A percentile compares a stretch with the other conserved stretches of the same genome.
Evolutionary conservation across 2,888 invertebrate genomes (phyloP).

Genomic region (Anorthoa munda): DNA sequence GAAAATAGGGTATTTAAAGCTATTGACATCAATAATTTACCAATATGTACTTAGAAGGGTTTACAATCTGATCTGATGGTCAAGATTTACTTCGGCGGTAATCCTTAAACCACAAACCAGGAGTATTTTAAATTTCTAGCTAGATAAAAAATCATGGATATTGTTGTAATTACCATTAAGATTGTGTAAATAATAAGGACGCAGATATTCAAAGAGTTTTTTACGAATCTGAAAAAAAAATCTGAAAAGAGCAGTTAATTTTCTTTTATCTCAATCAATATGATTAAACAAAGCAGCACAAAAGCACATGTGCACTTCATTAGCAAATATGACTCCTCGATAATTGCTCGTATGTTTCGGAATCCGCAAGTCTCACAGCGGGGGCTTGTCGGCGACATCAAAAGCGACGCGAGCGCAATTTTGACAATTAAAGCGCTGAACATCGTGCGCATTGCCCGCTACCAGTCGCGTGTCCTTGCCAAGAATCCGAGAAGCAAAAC

Average conservation of each 20-base stretch:
- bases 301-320: constrained; percentile 50
- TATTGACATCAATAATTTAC: too few relatives aligned
- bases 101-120: too few relatives aligned
- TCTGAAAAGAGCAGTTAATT: constrained; percentile 1
- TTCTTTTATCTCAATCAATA: constrained; percentile 4
- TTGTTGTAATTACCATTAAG: neutral
- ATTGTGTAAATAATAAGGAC: neutral
- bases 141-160: neutral
- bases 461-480: constrained; percentile 84
- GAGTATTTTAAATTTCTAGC: too few relatives aligned
- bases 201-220: constrained; percentile 5
- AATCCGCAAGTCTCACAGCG: constrained; percentile 58
- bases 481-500: constrained; percentile 83
- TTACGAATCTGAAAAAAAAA: neutral
- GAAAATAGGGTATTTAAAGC: too few relatives aligned
- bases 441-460: constrained; percentile 83
- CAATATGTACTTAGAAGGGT: too few relatives aligned
- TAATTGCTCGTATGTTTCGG: constrained; percentile 57
- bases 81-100: too few relatives aligned
- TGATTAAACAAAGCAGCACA: constrained; percentile 24
- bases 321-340: constrained; percentile 61
- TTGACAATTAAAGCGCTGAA: constrained; percentile 89
- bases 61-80: too few relatives aligned
- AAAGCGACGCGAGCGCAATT: constrained; percentile 83
- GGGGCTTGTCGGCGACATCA: constrained; percentile 80